These are phyloP conservation scores for Drosophila sturtevanti DNA, from an alignment of 1,140 invertebrate genomes.

Conservation along the genomic window DNA sequence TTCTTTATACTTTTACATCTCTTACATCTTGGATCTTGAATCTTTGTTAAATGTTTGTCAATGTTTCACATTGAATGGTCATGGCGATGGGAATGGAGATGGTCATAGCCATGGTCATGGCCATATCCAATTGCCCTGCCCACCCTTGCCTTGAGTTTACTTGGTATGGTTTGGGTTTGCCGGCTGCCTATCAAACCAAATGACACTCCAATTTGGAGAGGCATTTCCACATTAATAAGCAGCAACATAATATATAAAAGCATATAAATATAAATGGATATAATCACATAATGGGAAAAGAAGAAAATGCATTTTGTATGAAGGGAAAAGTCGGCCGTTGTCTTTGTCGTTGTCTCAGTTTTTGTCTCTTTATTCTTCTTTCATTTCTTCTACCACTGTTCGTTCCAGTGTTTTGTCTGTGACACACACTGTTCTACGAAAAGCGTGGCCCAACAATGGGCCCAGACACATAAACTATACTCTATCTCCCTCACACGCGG, in stretches of 20 bases:
- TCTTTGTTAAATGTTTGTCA: constrained; percentile 2
- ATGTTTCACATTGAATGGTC: constrained; percentile 2
- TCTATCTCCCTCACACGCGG: constrained; percentile 15
- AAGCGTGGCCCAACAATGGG: constrained; percentile 72
- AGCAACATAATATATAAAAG: constrained; percentile 66
- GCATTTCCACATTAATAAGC: constrained; percentile 80
- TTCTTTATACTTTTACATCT: not conserved
- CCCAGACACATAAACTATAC: constrained; percentile 69
- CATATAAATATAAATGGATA: constrained; percentile 68
- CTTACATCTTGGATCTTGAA: not conserved
- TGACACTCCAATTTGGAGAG: constrained; percentile 79
- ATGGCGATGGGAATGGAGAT: not conserved
- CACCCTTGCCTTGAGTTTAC: not conserved
- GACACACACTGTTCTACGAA: constrained; percentile 75
- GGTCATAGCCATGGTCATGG: constrained; percentile 17
- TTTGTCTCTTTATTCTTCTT: constrained; percentile 13
- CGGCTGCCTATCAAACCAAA: constrained; percentile 51
- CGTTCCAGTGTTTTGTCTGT: constrained; percentile 36
- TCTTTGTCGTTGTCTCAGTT: constrained; percentile 37
- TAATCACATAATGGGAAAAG: constrained; percentile 41
- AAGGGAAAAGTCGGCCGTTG: constrained; percentile 62
- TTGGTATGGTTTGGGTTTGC: constrained; percentile 28
- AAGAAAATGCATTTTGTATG: constrained; percentile 50
- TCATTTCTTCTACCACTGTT: constrained; percentile 19
- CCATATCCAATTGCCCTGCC: constrained; percentile 50